These are phyloP conservation scores for Myotis myotis DNA, from an alignment of 2,797 vertebrate species.

Conservation along the genomic window DNA sequence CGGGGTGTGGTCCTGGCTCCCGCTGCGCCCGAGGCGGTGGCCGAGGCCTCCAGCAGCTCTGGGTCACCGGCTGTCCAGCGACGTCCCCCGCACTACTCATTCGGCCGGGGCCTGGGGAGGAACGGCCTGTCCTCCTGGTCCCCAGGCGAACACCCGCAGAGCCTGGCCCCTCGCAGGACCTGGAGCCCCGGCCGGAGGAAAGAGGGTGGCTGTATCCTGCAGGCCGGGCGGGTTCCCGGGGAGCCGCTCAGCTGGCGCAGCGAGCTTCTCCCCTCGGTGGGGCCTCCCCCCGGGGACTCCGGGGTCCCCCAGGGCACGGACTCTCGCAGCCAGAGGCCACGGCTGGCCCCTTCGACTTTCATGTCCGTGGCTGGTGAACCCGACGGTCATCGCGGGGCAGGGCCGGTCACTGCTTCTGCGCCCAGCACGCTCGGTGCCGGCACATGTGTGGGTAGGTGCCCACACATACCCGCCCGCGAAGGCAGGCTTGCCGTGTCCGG, in stretches of 20 bases:
- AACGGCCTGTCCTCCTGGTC: fast-evolving
- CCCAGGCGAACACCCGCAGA: neutral
- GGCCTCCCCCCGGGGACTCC: fast-evolving
- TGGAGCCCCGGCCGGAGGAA: fast-evolving
- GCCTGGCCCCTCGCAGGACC: neutral
- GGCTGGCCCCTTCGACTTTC: neutral
- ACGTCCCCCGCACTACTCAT: neutral
- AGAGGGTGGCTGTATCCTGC: fast-evolving
- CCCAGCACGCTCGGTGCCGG: neutral
- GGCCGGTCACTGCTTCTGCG: neutral
- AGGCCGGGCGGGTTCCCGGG: fast-evolving
- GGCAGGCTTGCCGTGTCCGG: fast-evolving
- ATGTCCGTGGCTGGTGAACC: neutral
- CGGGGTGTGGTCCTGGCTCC: no score
- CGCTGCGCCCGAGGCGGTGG: fast-evolving
- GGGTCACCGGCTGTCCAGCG: neutral
- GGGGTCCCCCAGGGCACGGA: fast-evolving
- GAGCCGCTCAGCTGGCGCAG: fast-evolving
- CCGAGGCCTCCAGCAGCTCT: neutral
- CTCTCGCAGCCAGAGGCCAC: neutral
- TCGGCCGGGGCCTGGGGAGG: fast-evolving
- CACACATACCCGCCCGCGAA: fast-evolving
- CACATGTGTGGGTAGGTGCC: neutral
- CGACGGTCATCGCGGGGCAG: neutral
- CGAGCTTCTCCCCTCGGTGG: fast-evolving